Evolutionary conservation across 2,888 invertebrate genomes (phyloP), one percentile per base, ranked within the genome.

Genomic region (Sthenelais limicola): DNA sequence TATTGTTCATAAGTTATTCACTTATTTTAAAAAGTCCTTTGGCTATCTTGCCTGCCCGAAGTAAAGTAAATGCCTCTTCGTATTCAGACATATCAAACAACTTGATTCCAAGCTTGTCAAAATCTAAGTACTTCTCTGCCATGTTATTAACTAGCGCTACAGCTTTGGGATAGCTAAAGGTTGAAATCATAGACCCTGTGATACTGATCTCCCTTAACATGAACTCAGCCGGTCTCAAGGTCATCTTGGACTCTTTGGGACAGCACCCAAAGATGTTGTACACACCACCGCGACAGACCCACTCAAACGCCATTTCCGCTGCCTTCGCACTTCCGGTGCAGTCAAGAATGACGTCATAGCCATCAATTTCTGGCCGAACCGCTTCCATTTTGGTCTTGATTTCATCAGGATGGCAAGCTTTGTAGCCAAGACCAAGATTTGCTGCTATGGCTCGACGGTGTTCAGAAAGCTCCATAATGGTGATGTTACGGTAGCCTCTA

Each of bases 401-500:
- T 1, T 3, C 48, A 9, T 68, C 43, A 4, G 67, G 67, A n/a
- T 67, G 3, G n/a, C 30, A 7, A 21, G 49, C 49, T 21, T 24
- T 68, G 32, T 38, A 47, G 49, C 68, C 68, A n/a, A 48, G 30
- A 12, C 18, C 48, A 1, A 68, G n/a, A 1, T 43, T 9, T 2
- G 12, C n/a, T 18, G n/a, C 68, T 3, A 48, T 12, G 15, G 2
- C n/a, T 1, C 12, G 28, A 18, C 73, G 35, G 0, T 38, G 48
- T 30, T 35, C 24, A 3, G 12, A 1, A 18, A 26, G 5, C 28
- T 73, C 73, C 15, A 56, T 56, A 2, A 73, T 72, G 26, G 58
- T 70, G 18, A 73, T 72, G 4, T 51, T 48, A n/a, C 70, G 72
- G 30, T 68, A 26, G 21, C 72, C 73, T 1, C 28, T 24, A 26